Percentiles rank a stretch among this genome's conserved stretches.
Evolutionary conservation across 2,113 vertebrate species (phyloP).

Genomic region (Heterotis niloticus): DNA sequence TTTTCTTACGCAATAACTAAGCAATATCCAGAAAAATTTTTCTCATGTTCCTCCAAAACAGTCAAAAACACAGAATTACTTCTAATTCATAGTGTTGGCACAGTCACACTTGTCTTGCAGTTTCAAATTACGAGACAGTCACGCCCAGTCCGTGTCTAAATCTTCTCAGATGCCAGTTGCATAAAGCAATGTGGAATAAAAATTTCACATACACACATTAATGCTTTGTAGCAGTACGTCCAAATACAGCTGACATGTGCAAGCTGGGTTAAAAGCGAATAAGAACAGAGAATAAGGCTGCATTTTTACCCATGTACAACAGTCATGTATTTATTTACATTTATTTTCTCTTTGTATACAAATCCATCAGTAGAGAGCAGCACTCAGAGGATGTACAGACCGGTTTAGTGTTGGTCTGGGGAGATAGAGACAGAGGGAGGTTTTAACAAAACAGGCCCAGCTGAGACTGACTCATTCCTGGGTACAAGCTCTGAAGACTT

Average conservation of each 20-base stretch:
- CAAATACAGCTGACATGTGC: not conserved
- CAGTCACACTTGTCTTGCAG: too few species aligned
- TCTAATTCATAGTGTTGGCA: too few species aligned
- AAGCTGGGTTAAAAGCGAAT: not conserved
- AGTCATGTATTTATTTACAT: not conserved
- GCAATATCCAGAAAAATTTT: too few species aligned
- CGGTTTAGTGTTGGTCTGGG: not conserved
- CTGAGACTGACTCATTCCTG: not conserved
- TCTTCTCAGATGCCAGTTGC: not conserved
- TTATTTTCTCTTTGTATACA: conserved; percentile 4
- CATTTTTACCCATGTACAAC: not conserved
- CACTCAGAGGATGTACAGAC: not conserved
- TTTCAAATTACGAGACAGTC: too few species aligned
- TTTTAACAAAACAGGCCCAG: not conserved
- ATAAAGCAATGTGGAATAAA: not conserved
- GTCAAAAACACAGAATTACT: too few species aligned
- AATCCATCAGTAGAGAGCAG: too few species aligned
- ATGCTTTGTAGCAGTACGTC: not conserved
- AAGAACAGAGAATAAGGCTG: not conserved
- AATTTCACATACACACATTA: not conserved
- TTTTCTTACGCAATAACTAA: too few species aligned
- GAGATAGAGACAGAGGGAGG: too few species aligned
- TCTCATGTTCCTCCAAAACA: too few species aligned
- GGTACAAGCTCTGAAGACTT: not conserved
- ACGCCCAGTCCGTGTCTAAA: not conserved